These are phyloP conservation scores for Xanthia togata DNA, from an alignment of 2,888 invertebrate genomes.

Conservation along the genomic window DNA sequence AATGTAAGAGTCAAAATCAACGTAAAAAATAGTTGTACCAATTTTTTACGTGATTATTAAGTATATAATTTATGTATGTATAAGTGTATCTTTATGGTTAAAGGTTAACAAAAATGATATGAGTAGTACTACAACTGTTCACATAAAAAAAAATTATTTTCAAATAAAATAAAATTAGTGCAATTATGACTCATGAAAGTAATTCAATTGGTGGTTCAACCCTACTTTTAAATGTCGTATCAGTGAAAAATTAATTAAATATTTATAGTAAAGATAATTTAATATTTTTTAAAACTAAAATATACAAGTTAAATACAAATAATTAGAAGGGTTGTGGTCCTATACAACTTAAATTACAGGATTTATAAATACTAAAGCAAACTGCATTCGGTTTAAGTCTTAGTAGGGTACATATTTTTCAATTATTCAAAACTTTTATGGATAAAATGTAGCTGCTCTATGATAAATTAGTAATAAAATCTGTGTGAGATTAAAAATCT, in stretches of 20 bases:
- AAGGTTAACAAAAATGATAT: too few relatives aligned
- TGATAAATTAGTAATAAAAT: not conserved
- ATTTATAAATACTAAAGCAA: constrained; percentile 32
- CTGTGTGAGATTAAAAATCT: constrained; percentile 7
- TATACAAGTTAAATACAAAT: constrained; percentile 51
- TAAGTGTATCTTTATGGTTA: not conserved
- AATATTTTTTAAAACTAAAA: constrained; percentile 25
- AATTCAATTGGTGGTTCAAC: constrained; percentile 32
- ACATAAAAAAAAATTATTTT: not conserved
- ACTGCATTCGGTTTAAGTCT: constrained; percentile 18
- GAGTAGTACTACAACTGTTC: not conserved
- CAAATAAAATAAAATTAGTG: not conserved
- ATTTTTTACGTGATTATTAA: not conserved
- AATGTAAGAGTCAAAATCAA: not conserved
- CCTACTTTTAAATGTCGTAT: constrained; percentile 6
- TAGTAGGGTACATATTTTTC: not conserved
- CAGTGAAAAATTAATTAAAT: not conserved
- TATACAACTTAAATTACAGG: constrained; percentile 43
- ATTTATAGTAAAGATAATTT: not conserved
- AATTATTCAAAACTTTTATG: not conserved
- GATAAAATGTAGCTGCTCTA: not conserved
- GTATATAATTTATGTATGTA: too few relatives aligned
- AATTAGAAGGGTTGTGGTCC: constrained; percentile 37
- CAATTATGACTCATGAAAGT: not conserved
- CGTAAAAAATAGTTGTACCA: not conserved